phyloP scores from a whole-genome alignment of 2,888 invertebrate species.

The Pomacea canaliculata region DNA sequence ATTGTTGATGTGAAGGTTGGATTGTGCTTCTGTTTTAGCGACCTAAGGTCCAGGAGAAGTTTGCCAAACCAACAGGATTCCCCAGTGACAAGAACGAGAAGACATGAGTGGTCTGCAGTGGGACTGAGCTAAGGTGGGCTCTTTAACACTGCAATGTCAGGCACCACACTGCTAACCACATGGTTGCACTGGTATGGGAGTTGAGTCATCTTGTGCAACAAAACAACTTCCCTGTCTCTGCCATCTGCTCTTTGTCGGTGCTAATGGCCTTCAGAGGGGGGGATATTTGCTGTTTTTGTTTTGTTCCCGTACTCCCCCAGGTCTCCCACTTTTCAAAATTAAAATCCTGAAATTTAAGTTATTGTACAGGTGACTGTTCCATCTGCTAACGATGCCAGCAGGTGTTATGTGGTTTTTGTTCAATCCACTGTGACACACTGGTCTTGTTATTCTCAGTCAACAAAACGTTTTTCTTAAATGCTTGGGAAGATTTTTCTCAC shows the following conservation, averaged over 20 bases:
- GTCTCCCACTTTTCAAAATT: no score
- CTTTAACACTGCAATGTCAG: background rate
- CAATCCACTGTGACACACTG: no score
- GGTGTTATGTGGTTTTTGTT: no score
- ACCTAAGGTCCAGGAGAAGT: conserved; percentile 58
- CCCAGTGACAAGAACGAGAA: conserved; percentile 57
- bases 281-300: background rate
- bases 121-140: background rate
- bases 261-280: conserved; percentile 18
- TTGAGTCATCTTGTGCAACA: no score
- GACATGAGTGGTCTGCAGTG: conserved; percentile 40
- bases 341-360: no score
- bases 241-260: conserved; percentile 20
- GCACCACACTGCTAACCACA: background rate
- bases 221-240: background rate
- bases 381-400: no score
- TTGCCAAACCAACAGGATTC: conserved; percentile 64
- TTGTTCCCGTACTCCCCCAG: background rate
- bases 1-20: no score
- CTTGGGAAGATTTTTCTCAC: no score
- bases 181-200: no score
- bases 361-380: no score
- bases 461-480: no score
- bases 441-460: no score
- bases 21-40: conserved; percentile 39